Conservation (phyloP, 2,113 vertebrate species). For the Tretioscincus oriximinensis region DNA sequence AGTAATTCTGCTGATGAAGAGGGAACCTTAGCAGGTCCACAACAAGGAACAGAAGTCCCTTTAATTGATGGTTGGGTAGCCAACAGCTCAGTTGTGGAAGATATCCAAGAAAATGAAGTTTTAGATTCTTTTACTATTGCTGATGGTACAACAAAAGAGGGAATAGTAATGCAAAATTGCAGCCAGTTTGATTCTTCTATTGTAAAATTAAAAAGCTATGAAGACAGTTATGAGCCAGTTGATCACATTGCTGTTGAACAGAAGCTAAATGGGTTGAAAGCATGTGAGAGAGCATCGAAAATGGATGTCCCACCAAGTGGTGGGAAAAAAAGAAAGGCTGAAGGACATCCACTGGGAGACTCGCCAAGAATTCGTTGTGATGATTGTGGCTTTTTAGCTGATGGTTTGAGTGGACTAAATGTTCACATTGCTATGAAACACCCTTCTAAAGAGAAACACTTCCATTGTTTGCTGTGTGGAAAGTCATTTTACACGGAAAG, state of each 20-base stretch:
- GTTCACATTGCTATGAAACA: conserved; percentile 99
- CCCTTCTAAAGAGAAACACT: conserved; percentile 94
- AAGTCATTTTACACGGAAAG: conserved; percentile 98
- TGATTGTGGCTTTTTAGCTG: conserved; percentile 97
- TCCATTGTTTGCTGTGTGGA: conserved; percentile 94
- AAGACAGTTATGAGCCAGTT: conserved; percentile 68
- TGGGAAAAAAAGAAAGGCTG: conserved; percentile 70
- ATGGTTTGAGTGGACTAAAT: conserved; percentile 93
- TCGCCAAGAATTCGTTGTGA: conserved; percentile 86
- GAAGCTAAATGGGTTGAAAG: conserved; percentile 31
- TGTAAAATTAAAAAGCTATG: conserved; percentile 79
- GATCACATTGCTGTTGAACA: conserved; percentile 66
- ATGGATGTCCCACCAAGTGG: conserved; percentile 60
- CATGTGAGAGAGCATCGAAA: conserved; percentile 48
- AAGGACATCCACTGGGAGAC: conserved; percentile 62
- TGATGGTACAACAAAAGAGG: conserved; percentile 61
- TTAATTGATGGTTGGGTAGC: conserved; percentile 69
- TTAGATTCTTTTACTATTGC: conserved; percentile 62
- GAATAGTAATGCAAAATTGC: conserved; percentile 58
- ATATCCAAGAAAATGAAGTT: conserved; percentile 62
- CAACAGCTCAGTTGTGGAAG: conserved; percentile 66
- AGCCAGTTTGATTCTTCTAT: conserved; percentile 88
- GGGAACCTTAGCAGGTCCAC: conserved; percentile 61
- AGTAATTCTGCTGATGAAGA: conserved; percentile 55
- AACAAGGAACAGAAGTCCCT: conserved; percentile 64